Percentiles rank a stretch among this genome's conserved stretches.
phyloP scores from a whole-genome alignment of 2,113 vertebrate genomes.

The Equus przewalskii region DNA sequence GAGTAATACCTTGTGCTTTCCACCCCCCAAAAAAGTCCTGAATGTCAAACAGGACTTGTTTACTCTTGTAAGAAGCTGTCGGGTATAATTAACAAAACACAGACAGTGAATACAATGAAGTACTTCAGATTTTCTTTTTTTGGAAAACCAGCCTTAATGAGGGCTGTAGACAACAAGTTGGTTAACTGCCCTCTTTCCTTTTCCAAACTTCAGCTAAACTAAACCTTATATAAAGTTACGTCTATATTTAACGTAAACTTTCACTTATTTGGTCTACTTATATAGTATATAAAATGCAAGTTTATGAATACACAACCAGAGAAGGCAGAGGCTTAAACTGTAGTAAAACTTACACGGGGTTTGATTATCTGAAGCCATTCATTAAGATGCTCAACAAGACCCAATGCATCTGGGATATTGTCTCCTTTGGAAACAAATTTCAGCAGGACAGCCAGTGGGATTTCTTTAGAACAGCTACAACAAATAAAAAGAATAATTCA shows the following conservation, averaged over 20 bases:
- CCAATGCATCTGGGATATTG: constrained; percentile 96
- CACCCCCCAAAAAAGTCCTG: not conserved
- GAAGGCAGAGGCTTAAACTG: not conserved
- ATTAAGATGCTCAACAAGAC: constrained; percentile 94
- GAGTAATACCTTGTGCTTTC: not conserved
- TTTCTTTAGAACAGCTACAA: constrained; percentile 92
- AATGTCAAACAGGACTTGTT: not conserved
- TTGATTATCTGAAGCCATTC: constrained; percentile 95
- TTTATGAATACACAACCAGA: not conserved
- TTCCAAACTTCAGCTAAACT: constrained; percentile 46
- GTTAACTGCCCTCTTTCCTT: not conserved
- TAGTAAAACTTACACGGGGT: constrained; percentile 89
- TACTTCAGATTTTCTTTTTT: not conserved
- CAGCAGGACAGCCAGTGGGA: constrained; percentile 93
- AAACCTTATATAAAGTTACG: not conserved
- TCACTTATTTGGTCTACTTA: constrained; percentile 3
- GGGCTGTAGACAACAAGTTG: not conserved
- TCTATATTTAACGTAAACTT: constrained; percentile 32
- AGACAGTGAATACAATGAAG: not conserved
- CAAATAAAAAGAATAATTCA: constrained; percentile 60
- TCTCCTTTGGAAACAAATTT: constrained; percentile 98
- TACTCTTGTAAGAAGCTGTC: not conserved
- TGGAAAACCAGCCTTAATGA: constrained; percentile 26
- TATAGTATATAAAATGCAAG: not conserved
- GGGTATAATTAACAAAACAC: not conserved